Evolutionary conservation across 2,888 invertebrate species (phyloP).

Genomic region (Sarcophaga caerulescens): DNA sequence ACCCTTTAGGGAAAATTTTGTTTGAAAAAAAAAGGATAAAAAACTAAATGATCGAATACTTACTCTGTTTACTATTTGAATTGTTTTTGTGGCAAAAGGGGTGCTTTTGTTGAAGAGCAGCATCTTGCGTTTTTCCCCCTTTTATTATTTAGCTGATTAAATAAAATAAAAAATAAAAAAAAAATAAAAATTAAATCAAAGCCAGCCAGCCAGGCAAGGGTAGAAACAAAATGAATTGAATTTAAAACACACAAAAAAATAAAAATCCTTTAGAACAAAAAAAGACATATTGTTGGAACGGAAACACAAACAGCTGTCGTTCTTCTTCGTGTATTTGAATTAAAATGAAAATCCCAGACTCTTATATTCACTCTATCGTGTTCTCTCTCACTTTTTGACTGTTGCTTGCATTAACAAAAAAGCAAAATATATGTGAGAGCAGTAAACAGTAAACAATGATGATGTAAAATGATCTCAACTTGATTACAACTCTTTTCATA

Average conservation of each 20-base stretch:
- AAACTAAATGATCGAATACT: conserved; percentile 37
- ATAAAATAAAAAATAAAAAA: conserved; percentile 10
- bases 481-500: conserved; percentile 55
- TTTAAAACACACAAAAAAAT: conserved; percentile 12
- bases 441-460: conserved; percentile 34
- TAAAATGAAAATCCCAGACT: background rate
- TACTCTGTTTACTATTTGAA: conserved; percentile 4
- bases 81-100: conserved; percentile 39
- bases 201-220: conserved; percentile 46
- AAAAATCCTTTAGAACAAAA: conserved; percentile 3
- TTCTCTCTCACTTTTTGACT: background rate
- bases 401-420: background rate
- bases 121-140: conserved; percentile 51
- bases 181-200: conserved; percentile 45
- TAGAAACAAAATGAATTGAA: conserved; percentile 29
- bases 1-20: conserved; percentile 27
- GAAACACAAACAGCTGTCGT: conserved; percentile 46
- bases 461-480: conserved; percentile 66
- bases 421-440: background rate
- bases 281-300: conserved; percentile 53
- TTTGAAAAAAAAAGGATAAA: conserved; percentile 53
- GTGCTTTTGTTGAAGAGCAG: conserved; percentile 47
- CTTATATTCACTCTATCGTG: conserved; percentile 10
- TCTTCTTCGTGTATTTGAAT: conserved; percentile 1
- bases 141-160: conserved; percentile 21